A percentile compares a stretch with the other conserved stretches of the same genome.
Conservation (phyloP, 2,888 invertebrate genomes). For the Dryobotodes eremita region DNA sequence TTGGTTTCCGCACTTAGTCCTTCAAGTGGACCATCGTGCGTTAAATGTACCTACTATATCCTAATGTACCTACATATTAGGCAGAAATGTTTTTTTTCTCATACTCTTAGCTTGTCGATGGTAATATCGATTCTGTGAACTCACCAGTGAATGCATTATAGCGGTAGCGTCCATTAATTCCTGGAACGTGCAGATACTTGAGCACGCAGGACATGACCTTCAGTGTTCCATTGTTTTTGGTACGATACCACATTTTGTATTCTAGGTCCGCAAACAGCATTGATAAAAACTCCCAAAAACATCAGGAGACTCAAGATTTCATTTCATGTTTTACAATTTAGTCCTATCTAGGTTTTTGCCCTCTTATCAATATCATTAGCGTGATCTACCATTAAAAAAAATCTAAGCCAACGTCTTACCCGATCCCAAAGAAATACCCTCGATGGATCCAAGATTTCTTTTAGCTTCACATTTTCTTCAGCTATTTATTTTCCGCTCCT, state of each 20-base stretch:
- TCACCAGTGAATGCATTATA: neutral
- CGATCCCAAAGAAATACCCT: slow-evolving; percentile 15
- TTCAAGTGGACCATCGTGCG: no score
- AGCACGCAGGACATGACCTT: neutral
- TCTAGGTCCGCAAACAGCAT: neutral
- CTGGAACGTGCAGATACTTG: neutral
- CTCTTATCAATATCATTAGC: neutral
- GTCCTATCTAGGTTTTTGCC: no score
- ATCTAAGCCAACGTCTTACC: neutral
- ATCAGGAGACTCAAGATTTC: neutral
- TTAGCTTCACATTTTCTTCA: slow-evolving; percentile 26
- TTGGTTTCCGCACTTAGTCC: no score
- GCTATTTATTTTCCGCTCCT: slow-evolving; percentile 44
- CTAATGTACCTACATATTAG: no score
- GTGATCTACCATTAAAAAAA: neutral
- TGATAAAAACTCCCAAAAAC: neutral
- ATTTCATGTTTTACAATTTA: neutral
- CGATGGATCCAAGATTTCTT: slow-evolving; percentile 16
- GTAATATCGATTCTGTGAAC: neutral
- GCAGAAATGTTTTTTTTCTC: neutral
- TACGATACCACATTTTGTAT: neutral
- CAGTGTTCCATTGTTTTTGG: neutral
- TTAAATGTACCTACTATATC: no score
- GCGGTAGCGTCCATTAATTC: neutral
- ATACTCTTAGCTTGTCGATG: neutral